Base-by-base conservation (phyloP, 2,113 vertebrate genomes). In the Actinemys pallida region DNA sequence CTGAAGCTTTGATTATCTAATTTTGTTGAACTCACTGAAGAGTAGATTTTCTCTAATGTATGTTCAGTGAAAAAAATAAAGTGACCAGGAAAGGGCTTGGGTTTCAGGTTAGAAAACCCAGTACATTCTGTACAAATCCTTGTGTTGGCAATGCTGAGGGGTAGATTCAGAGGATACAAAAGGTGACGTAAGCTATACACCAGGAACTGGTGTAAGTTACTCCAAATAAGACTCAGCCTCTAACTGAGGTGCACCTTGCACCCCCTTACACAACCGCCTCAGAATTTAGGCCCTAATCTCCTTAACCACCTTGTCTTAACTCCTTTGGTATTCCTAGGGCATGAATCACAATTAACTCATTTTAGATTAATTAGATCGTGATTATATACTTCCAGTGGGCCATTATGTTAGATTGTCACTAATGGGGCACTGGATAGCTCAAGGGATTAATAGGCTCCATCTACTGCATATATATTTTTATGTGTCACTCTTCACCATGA, bases 1-100 rank as follows among this genome's bases (percentile, higher is more conserved):
- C 88, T 96, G 89, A 86, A 95, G 84, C 96, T 97, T 96, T 94
- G 96, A 96, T 95, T 90, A 69, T 69, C 85, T 85, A 93, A 96
- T 96, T 92, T 93, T 93, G 91, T 88, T 85, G 45, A 84, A 91
- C 91, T 97, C 90, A 91, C 94, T 83, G 75, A 80, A 88, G 89
- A 76, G 39, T 83, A 84, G 20, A 65, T 88, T 96, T 69, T 69
- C 65, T 95, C 94, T 19, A 1, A 80, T 96, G 92, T 76, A 12
- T 78, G 45, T 69, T 81, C 79, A 80, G 84, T 87, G 35, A 93
- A 86, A 31, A 31, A 95, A 94, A 76, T 39, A n/a, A 72, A 39
- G 65, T 42, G 92, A 83, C 35, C 93, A 95, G 93, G 95, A 88
- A 93, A 83, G 86, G 75, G 92, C 89, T 84, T 96, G 95, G 92